Percentiles rank a stretch among this genome's conserved stretches.
Conservation (phyloP, 2,113 vertebrate species). For the Otis tarda region DNA sequence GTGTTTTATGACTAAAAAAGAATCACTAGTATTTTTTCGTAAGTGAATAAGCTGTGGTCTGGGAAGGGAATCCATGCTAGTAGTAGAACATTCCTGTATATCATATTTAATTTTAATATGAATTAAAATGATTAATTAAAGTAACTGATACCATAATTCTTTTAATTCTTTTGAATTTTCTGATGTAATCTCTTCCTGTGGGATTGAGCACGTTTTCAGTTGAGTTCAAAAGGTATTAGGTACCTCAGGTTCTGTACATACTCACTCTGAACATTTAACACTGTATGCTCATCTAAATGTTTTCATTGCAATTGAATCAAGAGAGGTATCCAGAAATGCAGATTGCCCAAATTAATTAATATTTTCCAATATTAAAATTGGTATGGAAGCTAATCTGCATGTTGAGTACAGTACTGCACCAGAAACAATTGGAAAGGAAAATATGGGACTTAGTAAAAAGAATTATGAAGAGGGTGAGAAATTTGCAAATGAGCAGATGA, state of each 20-base stretch:
- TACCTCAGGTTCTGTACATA: neutral
- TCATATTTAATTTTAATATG: neutral
- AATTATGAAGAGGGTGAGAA: neutral
- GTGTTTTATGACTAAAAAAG: neutral
- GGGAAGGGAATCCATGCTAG: neutral
- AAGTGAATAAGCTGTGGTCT: neutral
- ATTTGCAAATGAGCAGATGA: neutral
- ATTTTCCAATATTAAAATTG: neutral
- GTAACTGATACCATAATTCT: neutral
- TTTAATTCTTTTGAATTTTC: neutral
- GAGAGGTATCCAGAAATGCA: neutral
- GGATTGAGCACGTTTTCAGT: neutral
- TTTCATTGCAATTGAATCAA: neutral
- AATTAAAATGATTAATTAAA: neutral
- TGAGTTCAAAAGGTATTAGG: neutral
- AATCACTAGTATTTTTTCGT: neutral
- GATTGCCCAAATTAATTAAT: neutral
- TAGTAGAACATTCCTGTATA: neutral
- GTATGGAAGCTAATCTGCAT: neutral
- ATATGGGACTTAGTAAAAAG: neutral
- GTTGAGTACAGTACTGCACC: neutral
- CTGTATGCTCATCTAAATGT: neutral
- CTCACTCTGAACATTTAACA: neutral
- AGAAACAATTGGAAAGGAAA: neutral
- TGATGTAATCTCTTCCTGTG: neutral